Base-by-base conservation (phyloP, 2,888 invertebrate genomes). In the Electrophaes corylata region DNA sequence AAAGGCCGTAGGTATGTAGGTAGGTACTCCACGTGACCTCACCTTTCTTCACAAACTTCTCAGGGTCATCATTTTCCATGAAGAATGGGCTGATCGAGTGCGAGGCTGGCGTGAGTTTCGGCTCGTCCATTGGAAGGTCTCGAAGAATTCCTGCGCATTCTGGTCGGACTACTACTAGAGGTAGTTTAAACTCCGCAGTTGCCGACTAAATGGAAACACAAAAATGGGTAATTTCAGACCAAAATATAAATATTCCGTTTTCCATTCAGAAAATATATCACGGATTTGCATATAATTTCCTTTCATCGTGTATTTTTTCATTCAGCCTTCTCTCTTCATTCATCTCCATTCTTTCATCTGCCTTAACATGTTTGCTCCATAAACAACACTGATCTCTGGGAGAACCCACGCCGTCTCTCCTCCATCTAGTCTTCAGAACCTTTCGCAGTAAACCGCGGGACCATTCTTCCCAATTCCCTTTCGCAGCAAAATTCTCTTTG, bases 41-140 rank as follows among this genome's bases (percentile, higher is more conserved):
- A 94, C 95, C 94, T 91, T 93, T 92, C 79, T 94, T 93, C 65
- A 94, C 89, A 75, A 89, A 94, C 81, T 95, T 95, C 31, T 94
- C 92, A 0, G 94, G 92, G 75, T 94, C 87, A 4, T 81, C 80
- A 69, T 94, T 92, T 62, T 94, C 93, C 93, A 94, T 94, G 76
- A 95, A 95, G 81, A 93, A 95, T 0, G 94, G 95, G 62, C 94
- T 94, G 62, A 90, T 79, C 5, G 93, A 92, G 68, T 93, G 93
- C 54, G 92, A 85, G 0, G 93, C 92, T 12, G 94, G 94, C 6
- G 91, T 89, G 33, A 94, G 73, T 53, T 93, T 93, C 18, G 94
- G 91, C 70, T 94, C 93, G 33, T 94, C 92, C 67, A 94, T 88
- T 8, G 94, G 93, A 47, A 93, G 76, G 73, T 93, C 93, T 62